Evolutionary conservation across 2,113 vertebrate genomes (phyloP).

Genomic region (Genyomyrus donnyi): DNA sequence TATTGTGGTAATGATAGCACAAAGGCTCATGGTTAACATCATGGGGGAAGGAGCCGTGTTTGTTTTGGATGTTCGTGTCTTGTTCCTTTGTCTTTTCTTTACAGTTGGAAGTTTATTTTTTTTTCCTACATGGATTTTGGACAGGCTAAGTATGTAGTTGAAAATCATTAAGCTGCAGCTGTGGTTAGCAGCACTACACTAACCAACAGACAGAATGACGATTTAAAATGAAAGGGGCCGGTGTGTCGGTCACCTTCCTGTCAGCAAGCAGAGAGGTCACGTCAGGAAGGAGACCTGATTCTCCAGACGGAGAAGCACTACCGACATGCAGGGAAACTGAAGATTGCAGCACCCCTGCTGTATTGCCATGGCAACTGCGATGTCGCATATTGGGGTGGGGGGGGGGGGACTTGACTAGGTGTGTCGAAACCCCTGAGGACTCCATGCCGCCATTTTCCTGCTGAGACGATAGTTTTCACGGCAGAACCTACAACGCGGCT

Average conservation of each 20-base stretch:
- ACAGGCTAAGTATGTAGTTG: not conserved
- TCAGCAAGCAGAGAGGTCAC: not conserved
- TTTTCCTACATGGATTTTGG: not conserved
- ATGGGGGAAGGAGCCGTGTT: not conserved
- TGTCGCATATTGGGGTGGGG: not conserved
- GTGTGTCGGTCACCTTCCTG: not conserved
- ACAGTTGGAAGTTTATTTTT: not conserved
- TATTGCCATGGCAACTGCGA: not conserved
- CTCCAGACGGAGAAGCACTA: not conserved
- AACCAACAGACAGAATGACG: not conserved
- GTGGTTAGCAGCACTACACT: not conserved
- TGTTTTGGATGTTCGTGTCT: not conserved
- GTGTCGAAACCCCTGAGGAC: not conserved
- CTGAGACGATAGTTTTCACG: not conserved
- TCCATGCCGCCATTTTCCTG: not conserved
- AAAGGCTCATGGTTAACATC: not conserved
- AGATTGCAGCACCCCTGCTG: not conserved
- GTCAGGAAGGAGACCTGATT: not conserved
- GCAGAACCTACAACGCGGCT: not conserved
- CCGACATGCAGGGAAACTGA: not conserved
- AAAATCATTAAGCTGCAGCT: not conserved
- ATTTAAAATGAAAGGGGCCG: not conserved
- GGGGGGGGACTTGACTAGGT: not conserved
- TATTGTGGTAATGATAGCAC: not conserved
- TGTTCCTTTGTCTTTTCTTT: not conserved